These are phyloP conservation scores for Rhopalosiphum padi DNA, from an alignment of 1,140 invertebrate species.

Conservation along the genomic window DNA sequence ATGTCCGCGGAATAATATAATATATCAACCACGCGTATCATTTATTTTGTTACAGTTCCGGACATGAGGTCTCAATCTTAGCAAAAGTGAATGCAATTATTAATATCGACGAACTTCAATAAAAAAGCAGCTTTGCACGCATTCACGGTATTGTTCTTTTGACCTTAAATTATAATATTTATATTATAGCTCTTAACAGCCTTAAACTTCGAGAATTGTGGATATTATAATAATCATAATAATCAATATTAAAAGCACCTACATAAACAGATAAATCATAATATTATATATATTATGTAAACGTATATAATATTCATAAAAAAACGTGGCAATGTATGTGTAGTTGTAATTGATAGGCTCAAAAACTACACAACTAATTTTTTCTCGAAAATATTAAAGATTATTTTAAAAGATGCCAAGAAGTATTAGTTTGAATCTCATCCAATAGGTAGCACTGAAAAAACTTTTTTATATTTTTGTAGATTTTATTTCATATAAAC, in stretches of 20 bases:
- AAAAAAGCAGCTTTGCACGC: background rate
- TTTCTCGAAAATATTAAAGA: background rate
- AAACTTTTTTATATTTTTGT: background rate
- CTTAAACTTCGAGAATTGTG: background rate
- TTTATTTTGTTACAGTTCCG: background rate
- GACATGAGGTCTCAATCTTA: background rate
- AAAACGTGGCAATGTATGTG: background rate
- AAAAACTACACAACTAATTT: background rate
- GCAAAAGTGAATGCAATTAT: background rate
- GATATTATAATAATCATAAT: background rate
- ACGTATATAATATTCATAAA: background rate
- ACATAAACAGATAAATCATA: background rate
- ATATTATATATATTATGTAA: background rate
- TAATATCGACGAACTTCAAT: background rate
- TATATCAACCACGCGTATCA: background rate
- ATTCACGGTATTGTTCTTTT: background rate
- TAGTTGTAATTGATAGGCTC: background rate
- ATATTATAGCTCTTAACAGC: background rate
- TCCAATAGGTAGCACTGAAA: background rate
- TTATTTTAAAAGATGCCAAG: background rate
- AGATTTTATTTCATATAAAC: background rate
- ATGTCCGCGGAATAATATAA: background rate
- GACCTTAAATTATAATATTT: background rate
- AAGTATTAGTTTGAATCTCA: background rate
- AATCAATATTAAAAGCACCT: background rate